Conservation (phyloP, 2,113 vertebrate genomes). For the Spizaetus ornatus region DNA sequence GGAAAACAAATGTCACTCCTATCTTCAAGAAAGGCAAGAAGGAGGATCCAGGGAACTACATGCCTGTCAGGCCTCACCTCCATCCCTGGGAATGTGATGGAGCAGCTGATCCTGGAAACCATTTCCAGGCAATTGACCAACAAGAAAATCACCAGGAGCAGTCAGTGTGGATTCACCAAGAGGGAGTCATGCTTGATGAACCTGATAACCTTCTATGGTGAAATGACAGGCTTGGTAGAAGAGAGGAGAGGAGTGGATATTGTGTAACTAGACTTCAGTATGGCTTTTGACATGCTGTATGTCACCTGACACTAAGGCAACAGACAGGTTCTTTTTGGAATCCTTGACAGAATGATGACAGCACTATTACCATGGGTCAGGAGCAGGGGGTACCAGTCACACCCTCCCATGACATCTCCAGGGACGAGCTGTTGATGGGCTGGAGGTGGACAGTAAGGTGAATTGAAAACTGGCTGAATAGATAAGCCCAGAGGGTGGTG, state of each 20-base stretch:
- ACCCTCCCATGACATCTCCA: neutral
- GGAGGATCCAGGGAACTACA: neutral
- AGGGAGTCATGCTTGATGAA: neutral
- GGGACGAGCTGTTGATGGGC: neutral
- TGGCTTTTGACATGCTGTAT: neutral
- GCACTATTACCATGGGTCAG: neutral
- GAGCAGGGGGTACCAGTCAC: neutral
- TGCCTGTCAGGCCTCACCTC: neutral
- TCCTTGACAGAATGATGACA: neutral
- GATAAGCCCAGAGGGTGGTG: neutral
- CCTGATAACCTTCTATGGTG: neutral
- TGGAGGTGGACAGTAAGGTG: neutral
- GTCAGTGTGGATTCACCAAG: neutral
- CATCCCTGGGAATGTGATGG: neutral
- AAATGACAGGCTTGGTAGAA: neutral
- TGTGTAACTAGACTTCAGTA: neutral
- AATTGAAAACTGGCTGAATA: neutral
- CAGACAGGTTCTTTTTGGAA: neutral
- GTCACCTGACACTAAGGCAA: neutral
- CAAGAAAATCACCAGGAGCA: neutral
- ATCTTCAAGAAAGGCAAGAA: neutral
- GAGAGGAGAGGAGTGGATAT: neutral
- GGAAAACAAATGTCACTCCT: neutral
- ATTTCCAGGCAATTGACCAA: neutral
- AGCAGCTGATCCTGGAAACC: neutral